phyloP scores from a whole-genome alignment of 2,797 vertebrate genomes.

The Forpus xanthops region DNA sequence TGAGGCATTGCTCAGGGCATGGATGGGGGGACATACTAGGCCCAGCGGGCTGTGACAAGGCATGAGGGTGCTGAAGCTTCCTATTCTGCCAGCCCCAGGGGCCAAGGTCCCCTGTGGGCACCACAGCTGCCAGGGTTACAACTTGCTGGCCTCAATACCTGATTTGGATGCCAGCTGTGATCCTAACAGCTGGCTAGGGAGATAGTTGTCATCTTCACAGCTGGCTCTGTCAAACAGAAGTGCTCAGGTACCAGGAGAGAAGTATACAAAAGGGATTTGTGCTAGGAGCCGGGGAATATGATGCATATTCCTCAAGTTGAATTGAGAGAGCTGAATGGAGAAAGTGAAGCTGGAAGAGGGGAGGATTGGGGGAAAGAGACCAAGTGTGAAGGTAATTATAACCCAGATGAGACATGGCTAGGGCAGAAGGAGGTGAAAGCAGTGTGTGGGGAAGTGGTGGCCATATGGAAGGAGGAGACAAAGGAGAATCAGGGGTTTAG shows the following conservation, averaged over 20 bases:
- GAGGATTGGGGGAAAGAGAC: background rate
- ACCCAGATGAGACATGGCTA: background rate
- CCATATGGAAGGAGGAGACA: background rate
- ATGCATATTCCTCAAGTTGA: accelerated
- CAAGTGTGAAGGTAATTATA: background rate
- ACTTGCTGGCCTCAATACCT: background rate
- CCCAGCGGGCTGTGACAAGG: background rate
- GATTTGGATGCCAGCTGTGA: background rate
- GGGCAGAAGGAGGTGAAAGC: background rate
- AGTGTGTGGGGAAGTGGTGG: background rate
- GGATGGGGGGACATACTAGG: accelerated
- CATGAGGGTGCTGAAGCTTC: accelerated
- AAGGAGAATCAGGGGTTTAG: background rate
- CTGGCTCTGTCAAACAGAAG: background rate
- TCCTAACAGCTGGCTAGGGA: background rate
- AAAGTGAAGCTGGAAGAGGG: background rate
- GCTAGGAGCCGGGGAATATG: background rate
- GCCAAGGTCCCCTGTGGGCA: background rate
- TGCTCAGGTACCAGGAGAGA: background rate
- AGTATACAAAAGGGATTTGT: background rate
- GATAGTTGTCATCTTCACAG: background rate
- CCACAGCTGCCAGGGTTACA: accelerated
- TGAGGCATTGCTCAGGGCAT: accelerated
- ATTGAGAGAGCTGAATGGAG: background rate
- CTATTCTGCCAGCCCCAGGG: background rate